phyloP scores from a whole-genome alignment of 2,113 vertebrate genomes.

The Bagarius yarrelli region DNA sequence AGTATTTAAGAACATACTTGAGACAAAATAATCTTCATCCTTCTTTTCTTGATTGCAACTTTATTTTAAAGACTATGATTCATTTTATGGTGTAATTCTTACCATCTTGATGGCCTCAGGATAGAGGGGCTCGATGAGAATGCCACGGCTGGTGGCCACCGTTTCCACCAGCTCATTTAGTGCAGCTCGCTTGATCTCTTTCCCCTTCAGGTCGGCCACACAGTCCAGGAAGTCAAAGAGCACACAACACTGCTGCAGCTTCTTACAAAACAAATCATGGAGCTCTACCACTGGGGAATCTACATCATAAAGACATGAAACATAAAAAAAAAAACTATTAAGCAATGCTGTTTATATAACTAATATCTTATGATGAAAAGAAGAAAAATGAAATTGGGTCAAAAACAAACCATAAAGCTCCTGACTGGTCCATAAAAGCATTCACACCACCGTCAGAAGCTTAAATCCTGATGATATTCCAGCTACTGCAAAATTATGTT shows the following conservation, averaged over 20 bases:
- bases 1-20: background rate
- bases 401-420: background rate
- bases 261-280: slow-evolving; percentile 89
- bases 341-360: slow-evolving; percentile 30
- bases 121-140: slow-evolving; percentile 89
- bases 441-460: background rate
- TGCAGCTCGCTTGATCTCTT: slow-evolving; percentile 89
- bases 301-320: slow-evolving; percentile 42
- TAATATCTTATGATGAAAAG: background rate
- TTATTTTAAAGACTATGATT: background rate
- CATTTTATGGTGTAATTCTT: slow-evolving; percentile 50
- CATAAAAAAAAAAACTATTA: slow-evolving; percentile 38
- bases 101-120: slow-evolving; percentile 92
- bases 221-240: slow-evolving; percentile 93
- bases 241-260: slow-evolving; percentile 90
- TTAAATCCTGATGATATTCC: background rate
- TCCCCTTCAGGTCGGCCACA: slow-evolving; percentile 90
- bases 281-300: slow-evolving; percentile 85
- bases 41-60: slow-evolving; percentile 39
- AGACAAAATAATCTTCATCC: background rate
- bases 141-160: slow-evolving; percentile 84
- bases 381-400: background rate
- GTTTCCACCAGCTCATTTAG: slow-evolving; percentile 91
- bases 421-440: background rate
- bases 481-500: background rate